Conservation (phyloP, 2,888 invertebrate species). For the Diaprepes abbreviatus region DNA sequence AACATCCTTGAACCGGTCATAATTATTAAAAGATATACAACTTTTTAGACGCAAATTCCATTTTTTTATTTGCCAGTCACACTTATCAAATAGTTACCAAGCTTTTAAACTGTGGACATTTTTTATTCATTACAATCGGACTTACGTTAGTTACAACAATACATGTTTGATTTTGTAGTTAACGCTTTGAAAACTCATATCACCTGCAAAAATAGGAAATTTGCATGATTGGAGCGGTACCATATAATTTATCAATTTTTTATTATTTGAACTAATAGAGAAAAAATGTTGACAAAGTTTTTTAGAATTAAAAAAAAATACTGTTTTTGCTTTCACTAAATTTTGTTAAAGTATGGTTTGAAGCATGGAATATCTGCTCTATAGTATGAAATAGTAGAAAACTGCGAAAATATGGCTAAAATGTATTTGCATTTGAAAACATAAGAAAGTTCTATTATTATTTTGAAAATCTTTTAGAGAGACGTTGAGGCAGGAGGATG, state of each 20-base stretch:
- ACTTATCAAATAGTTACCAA: background rate
- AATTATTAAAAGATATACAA: background rate
- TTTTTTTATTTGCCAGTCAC: background rate
- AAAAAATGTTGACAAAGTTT: no score
- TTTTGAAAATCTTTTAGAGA: no score
- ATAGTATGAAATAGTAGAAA: no score
- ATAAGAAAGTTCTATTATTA: no score
- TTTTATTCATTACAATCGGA: background rate
- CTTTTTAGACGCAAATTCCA: constrained; percentile 4
- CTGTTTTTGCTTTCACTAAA: no score
- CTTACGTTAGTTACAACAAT: constrained; percentile 13
- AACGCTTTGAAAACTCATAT: constrained; percentile 2
- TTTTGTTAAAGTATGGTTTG: no score
- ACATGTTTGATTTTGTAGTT: background rate
- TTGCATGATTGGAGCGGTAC: constrained; percentile 7
- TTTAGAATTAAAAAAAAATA: no score
- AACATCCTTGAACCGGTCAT: constrained; percentile 2
- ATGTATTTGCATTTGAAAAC: no score
- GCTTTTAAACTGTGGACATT: constrained; percentile 1
- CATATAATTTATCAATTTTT: background rate
- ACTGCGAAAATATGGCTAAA: no score
- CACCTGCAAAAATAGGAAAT: background rate
- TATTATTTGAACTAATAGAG: no score
- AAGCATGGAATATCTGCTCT: no score
- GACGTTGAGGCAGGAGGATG: no score